Evolutionary conservation across 2,797 vertebrate genomes (phyloP), one percentile per base, ranked within the genome.

Genomic region (Sebastolobus altivelis): DNA sequence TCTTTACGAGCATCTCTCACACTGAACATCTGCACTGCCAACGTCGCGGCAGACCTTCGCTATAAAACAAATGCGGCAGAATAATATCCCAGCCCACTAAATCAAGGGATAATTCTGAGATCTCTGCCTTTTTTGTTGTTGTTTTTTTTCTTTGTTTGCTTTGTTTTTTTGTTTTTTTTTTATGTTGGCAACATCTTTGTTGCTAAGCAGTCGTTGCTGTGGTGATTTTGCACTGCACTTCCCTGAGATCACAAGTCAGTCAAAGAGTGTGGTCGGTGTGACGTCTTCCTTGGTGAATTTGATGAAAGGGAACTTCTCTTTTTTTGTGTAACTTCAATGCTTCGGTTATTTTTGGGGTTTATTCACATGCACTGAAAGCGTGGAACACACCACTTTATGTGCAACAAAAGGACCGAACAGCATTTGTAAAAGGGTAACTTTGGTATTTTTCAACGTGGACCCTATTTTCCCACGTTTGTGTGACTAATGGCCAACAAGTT

Each of bases 181-280:
- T 33, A 72, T 75, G 85, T 82, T 83, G 72, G 80, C 80, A 86
- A 81, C 81, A 87, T 91, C 84, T 91, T 89, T 91, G 92, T 92
- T 93, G 92, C 92, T 91, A 92, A 93, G 92, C 92, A 91, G 87
- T 91, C 49, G 91, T 92, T 93, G 90, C 92, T 88, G 91, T 92
- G 92, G 90, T 86, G 91, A 92, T 90, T 75, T 82, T 82, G 87
- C 74, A 54, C 82, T 40, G 83, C 88, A 67, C 86, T 87, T 93
- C 77, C 81, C 79, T 67, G 84, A 84, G 90, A 92, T 92, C 87
- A 81, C 87, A 86, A 88, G 90, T 91, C 88, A 74, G 85, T 90
- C 83, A 80, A 80, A 77, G 82, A 82, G 73, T 20, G 75, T 6
- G 85, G 83, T 81, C 75, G 11, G 4, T 3, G 31, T 73, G 81